Conservation (phyloP, 2,113 vertebrate species). For the Rhea americana region DNA sequence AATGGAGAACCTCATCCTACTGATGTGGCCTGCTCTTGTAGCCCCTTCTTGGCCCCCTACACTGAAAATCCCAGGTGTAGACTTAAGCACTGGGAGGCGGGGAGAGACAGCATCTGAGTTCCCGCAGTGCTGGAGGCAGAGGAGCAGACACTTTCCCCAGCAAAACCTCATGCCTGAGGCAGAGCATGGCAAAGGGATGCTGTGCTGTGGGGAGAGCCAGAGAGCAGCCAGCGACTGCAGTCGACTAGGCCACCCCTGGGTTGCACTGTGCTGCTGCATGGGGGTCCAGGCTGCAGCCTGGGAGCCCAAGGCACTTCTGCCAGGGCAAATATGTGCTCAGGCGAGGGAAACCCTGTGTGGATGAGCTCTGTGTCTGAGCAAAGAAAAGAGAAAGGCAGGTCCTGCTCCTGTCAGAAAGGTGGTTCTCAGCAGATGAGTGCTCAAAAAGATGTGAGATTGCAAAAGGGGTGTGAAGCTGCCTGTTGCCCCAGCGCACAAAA, state of each 20-base stretch:
- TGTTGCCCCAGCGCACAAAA: not conserved
- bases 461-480: not conserved
- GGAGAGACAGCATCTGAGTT: not conserved
- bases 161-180: rapidly evolving
- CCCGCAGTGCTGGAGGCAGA: not conserved
- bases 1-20: not conserved
- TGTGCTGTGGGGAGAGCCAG: too few species aligned
- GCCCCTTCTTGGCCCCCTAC: not conserved
- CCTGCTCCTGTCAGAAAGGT: not conserved
- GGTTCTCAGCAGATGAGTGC: not conserved
- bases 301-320: not conserved
- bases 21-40: rapidly evolving
- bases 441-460: not conserved
- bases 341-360: not conserved
- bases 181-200: not conserved
- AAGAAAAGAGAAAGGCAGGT: not conserved
- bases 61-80: not conserved
- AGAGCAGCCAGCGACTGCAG: too few species aligned
- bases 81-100: rapidly evolving
- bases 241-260: too few species aligned
- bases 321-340: not conserved
- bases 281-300: too few species aligned
- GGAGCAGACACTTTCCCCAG: not conserved
- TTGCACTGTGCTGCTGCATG: too few species aligned
- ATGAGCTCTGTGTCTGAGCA: not conserved